phyloP scores from a whole-genome alignment of 2,113 vertebrate genomes.

The Noturus placidus region DNA sequence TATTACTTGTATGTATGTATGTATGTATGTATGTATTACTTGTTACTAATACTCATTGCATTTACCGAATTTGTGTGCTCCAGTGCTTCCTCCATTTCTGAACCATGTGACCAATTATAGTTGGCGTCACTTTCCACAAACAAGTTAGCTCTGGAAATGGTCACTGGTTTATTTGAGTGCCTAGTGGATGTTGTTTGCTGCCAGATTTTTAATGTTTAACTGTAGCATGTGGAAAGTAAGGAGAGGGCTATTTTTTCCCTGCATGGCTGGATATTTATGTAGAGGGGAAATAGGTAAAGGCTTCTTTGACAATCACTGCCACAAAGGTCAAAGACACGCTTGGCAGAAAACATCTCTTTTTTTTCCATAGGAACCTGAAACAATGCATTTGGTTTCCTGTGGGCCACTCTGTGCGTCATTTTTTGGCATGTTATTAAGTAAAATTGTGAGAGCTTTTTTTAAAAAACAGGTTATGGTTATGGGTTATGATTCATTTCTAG shows the following conservation, averaged over 20 bases:
- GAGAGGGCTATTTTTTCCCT: conserved; percentile 57
- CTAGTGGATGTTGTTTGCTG: background rate
- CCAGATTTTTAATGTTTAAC: conserved; percentile 51
- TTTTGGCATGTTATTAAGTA: conserved; percentile 45
- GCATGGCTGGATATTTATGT: conserved; percentile 58
- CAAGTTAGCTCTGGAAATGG: conserved; percentile 21
- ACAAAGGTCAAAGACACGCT: conserved; percentile 52
- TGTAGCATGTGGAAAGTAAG: conserved; percentile 56
- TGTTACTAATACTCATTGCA: background rate
- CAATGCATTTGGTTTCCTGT: conserved; percentile 69
- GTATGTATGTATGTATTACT: background rate
- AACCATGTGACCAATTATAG: conserved; percentile 1
- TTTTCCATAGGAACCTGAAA: conserved; percentile 55
- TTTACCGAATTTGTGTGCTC: background rate
- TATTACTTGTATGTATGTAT: no score
- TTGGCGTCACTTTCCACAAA: conserved; percentile 30
- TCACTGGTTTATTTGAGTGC: background rate
- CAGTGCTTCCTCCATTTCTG: conserved; percentile 10
- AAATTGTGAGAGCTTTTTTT: conserved; percentile 43
- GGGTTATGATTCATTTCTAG: conserved; percentile 6
- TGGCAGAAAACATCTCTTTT: conserved; percentile 56
- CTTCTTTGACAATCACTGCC: conserved; percentile 48
- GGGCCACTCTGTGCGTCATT: conserved; percentile 70
- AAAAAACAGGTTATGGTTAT: background rate
- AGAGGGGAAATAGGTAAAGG: conserved; percentile 53